Base-by-base conservation (phyloP, 2,888 invertebrate species). In the Latrodectus elegans region DNA sequence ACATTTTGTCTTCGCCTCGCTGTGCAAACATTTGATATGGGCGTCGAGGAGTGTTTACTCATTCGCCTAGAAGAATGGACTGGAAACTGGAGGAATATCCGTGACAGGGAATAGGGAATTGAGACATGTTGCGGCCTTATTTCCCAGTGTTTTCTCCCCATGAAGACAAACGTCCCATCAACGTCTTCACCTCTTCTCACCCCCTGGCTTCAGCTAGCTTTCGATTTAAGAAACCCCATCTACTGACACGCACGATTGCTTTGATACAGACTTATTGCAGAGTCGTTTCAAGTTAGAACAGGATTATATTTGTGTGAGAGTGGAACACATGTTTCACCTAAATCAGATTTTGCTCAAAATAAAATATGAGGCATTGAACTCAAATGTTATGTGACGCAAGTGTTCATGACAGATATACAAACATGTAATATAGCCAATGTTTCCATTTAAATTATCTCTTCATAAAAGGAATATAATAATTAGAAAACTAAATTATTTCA, bases 31-130 rank as follows among this genome's bases (percentile, higher is more conserved):
- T 51, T n/a, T 15, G 49, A 51, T 49, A 38, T 71, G 9, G 71
- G 68, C 14, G 49, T 71, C 71, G 8, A 51, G 71, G 49, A 49
- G 14, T 71, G 71, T 71, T 71, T 71, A 15, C 71, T 49, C 71
- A 49, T n/a, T 8, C 49, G 49, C n/a, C 17, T 8, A 22, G 51
- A 60, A 60, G 60, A 60, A 60, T 60, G 60, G 12, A 60, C n/a
- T n/a, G 38, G 60, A 60, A 60, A n/a, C n/a, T 12, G 60, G 60
- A 60, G 60, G 60, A 60, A 60, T 60, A 60, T 15, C 12, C 60
- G 60, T 60, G 60, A 60, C 60, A 60, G 12, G 60, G 60, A 60
- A 60, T 60, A 60, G 60, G 60, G n/a, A 60, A 60, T 60, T 60
- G 60, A 60, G 60, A 60, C 60, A 60, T 60, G 60, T 60, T 60